Percentiles rank a stretch among this genome's conserved stretches.
phyloP scores from a whole-genome alignment of 2,113 vertebrate species.

The Suricata suricatta region DNA sequence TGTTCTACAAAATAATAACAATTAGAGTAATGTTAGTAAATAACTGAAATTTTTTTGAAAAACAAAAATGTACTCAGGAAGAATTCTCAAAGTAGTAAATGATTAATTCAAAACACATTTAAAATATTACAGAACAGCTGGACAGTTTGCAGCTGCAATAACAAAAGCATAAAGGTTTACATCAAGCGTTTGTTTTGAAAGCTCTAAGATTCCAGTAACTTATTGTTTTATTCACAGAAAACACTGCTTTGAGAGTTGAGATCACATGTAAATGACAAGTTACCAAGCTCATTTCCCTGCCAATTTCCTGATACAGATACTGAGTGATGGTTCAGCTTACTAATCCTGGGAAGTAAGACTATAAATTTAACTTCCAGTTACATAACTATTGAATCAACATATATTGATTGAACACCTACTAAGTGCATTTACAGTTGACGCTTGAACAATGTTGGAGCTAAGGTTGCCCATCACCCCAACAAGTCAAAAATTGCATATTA shows the following conservation, averaged over 20 bases:
- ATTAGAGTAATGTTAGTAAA: neutral
- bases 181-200: conserved; percentile 50
- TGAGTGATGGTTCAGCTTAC: neutral
- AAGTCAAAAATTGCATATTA: neutral
- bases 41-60: neutral
- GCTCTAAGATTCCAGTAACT: conserved; percentile 28
- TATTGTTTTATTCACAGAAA: conserved; percentile 56
- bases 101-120: conserved; percentile 39
- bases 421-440: neutral
- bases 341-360: neutral
- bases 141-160: conserved; percentile 43
- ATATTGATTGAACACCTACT: neutral
- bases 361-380: neutral
- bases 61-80: neutral
- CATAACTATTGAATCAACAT: neutral
- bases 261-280: conserved; percentile 44
- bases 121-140: conserved; percentile 30
- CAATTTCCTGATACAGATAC: neutral
- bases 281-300: conserved; percentile 26
- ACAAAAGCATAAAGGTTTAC: conserved; percentile 44
- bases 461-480: neutral
- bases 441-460: neutral
- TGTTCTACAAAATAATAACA: neutral
- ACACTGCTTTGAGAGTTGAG: conserved; percentile 46
- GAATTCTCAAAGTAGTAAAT: conserved; percentile 28